These are phyloP conservation scores for Poicephalus meyeri DNA, from an alignment of 2,113 vertebrate genomes.

Conservation along the genomic window DNA sequence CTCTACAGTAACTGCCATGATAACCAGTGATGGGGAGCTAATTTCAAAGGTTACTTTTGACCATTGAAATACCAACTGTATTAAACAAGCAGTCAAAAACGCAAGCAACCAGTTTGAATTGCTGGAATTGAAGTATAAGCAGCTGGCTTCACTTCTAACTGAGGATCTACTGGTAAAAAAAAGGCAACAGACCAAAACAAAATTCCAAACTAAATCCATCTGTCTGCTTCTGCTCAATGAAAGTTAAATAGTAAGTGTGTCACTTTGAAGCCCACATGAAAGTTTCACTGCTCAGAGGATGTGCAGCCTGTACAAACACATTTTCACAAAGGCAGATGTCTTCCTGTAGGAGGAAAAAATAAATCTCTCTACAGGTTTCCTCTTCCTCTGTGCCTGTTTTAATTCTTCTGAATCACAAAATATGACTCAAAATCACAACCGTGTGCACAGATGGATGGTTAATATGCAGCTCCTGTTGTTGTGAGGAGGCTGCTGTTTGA, in stretches of 20 bases:
- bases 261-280: conserved; percentile 34
- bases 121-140: conserved; percentile 32
- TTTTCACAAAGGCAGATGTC: conserved; percentile 4
- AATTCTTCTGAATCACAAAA: not conserved
- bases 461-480: not conserved
- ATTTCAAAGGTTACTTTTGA: conserved; percentile 27
- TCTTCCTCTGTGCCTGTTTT: not conserved
- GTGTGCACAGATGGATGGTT: not conserved
- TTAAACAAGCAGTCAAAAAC: not conserved
- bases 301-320: not conserved
- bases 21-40: not conserved
- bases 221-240: conserved; percentile 36
- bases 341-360: not conserved
- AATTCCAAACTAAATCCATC: conserved; percentile 63
- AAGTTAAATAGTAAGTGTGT: not conserved
- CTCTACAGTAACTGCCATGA: too few relatives aligned
- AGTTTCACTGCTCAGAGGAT: not conserved
- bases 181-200: conserved; percentile 28
- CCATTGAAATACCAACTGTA: not conserved
- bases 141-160: conserved; percentile 42
- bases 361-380: not conserved
- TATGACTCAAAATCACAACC: not conserved
- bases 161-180: not conserved
- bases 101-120: not conserved
- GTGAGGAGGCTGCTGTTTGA: not conserved